Base-by-base conservation (phyloP, 1,140 invertebrate species). In the Aphelenchoides avenae region DNA sequence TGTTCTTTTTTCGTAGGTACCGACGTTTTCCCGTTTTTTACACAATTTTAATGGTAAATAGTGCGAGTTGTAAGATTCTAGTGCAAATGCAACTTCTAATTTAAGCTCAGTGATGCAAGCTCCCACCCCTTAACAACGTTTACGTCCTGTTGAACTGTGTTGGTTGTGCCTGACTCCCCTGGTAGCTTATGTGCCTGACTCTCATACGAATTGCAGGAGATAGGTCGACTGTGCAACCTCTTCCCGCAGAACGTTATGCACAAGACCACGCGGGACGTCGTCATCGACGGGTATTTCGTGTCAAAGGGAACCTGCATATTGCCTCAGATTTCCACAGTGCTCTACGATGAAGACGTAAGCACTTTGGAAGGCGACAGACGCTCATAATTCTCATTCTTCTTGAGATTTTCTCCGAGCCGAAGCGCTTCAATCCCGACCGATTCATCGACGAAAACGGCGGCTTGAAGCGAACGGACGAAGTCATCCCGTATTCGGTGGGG, bases 261-360 rank as follows among this genome's bases (percentile, higher is more conserved):
- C 15, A 37, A 22, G 26, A 59, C 53, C 31, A 57, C 54, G 11
- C 11, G 30, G 15, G 52, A 53, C 20, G 54, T 58, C 52, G 34
- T 22, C 15, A 37, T 57, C 15, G 20, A 37, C 13, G 54, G 33
- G 13, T 24, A 58, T 40, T 37, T 40, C 2, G 2, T 57, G 18
- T 3, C 54, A 15, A 57, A 57, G 57, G 52, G 33, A 9, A 57
- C 54, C 3, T 13, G 13, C n/a, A 40, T 56, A 30, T 9, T 57
- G 6, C 50, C 54, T 4, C 54, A 57, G 20, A 37, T 57, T 3
- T 37, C 18, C 13, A 22, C 30, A 15, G 15, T 58, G 13, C 18
- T 58, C 22, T 57, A 11, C 40, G 36, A 57, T 24, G 54, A 59
- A 13, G 31, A 34, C 13, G 54, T 58, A 33, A 44, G 48, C 51